Percentiles rank a stretch among this genome's conserved stretches.
Evolutionary conservation across 2,797 vertebrate genomes (phyloP).

Genomic region (Lutra lutra): DNA sequence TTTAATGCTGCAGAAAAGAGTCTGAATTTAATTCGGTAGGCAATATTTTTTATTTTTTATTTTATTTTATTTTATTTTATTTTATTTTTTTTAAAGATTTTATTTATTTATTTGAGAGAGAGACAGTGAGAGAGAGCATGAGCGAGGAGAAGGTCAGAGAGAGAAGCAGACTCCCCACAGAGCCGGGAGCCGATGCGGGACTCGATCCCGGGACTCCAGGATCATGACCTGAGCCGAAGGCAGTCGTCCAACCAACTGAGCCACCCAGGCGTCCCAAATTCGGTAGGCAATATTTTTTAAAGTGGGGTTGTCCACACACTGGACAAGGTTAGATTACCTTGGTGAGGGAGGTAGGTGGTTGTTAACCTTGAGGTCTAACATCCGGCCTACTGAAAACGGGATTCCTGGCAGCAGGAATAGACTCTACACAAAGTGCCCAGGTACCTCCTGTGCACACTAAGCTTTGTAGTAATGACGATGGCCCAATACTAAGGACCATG

Average conservation of each 20-base stretch:
- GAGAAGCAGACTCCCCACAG: too few relatives aligned
- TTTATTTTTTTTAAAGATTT: too few relatives aligned
- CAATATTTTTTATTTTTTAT: neutral
- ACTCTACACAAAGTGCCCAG: slow-evolving; percentile 25
- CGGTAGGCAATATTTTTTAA: neutral
- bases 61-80: too few relatives aligned
- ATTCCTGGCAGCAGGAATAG: neutral
- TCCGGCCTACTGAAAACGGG: neutral
- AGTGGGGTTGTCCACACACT: neutral
- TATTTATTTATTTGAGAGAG: too few relatives aligned
- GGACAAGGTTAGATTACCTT: neutral
- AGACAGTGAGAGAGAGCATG: too few relatives aligned
- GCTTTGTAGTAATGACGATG: neutral
- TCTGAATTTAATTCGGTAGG: neutral
- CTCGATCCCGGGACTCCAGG: too few relatives aligned
- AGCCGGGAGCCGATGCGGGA: too few relatives aligned
- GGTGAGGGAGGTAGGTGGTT: too few relatives aligned
- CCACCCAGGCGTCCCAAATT: too few relatives aligned
- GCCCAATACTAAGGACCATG: neutral
- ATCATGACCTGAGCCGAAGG: too few relatives aligned
- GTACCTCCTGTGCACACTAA: neutral
- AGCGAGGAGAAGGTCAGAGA: too few relatives aligned
- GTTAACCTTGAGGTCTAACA: neutral
- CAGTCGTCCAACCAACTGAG: too few relatives aligned
- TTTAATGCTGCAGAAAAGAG: neutral